phyloP scores from a whole-genome alignment of 2,797 vertebrate species.

The Pangasius macronema region DNA sequence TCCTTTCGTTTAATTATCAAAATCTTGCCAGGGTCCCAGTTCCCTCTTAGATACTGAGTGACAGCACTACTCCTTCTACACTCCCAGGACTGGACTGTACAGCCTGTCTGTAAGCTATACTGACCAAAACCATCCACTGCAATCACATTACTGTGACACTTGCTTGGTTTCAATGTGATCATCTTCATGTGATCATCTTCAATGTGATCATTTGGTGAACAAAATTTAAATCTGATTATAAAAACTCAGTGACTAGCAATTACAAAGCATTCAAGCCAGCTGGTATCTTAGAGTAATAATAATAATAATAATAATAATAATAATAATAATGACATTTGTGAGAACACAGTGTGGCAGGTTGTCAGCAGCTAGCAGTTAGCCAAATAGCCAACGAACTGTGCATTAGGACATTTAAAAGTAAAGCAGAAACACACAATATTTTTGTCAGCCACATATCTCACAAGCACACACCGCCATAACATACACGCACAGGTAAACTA shows the following conservation, averaged over 20 bases:
- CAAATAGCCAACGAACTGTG: neutral
- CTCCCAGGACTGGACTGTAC: neutral
- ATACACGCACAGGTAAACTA: neutral
- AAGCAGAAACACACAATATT: neutral
- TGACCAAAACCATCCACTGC: neutral
- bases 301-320: neutral
- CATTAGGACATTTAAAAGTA: neutral
- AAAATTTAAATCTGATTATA: neutral
- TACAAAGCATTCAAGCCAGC: neutral
- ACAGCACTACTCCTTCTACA: neutral
- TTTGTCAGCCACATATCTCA: neutral
- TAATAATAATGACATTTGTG: neutral
- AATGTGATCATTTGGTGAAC: neutral
- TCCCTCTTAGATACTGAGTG: neutral
- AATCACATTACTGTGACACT: neutral
- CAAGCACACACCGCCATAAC: neutral
- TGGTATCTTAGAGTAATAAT: neutral
- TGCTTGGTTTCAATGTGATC: neutral
- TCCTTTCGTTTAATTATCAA: too few relatives aligned
- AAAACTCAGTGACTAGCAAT: neutral
- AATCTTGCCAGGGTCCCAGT: neutral
- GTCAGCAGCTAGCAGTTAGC: neutral
- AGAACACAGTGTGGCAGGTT: neutral
- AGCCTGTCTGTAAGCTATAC: neutral
- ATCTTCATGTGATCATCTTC: neutral